Base-by-base conservation (phyloP, 2,888 invertebrate species). In the Pherbina coryleti region DNA sequence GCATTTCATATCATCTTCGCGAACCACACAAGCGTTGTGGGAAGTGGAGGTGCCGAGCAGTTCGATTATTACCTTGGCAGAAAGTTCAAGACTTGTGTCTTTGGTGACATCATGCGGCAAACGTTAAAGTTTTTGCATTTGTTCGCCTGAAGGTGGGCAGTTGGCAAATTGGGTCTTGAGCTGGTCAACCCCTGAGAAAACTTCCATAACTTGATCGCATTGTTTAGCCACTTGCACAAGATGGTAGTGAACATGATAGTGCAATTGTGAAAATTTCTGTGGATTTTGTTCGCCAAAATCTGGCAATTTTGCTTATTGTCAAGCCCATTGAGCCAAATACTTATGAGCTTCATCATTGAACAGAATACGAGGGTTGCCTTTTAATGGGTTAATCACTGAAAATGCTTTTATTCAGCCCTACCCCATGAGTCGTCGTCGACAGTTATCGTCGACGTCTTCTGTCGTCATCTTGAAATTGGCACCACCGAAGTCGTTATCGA, bases 21-120 rank as follows among this genome's bases (percentile, higher is more conserved):
- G 92, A 0, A 99, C 99, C 81, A 97, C 96, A 2, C 97, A 97
- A 0, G 99, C 99, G 91, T 98, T 98, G 86, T 98, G 98, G 79
- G 97, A 95, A 31, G 98, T 98, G 90, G 99, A 99, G 0, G 99
- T 98, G 31, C 97, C 97, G 77, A 99, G 91, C 0, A 99, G 91
- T 89, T 98, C 98, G 80, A 98, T 95, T 98, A 99, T 99, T 4
- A 98, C 97, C 89, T 97, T 97, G 22, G 97, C 95, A 31, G 98
- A 97, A 84, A 96, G 92, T 87, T 98, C 97, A 90, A 97, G 82
- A 87, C 96, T 96, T 84, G 96, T 95, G 87, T 96, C 95, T 86
- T 95, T 95, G 57, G 97, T 91, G 37, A 97, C 97, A 90, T 97
- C 95, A 88, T 98, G 98, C 74, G 98, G 90, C 25, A 96, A 91